These are phyloP conservation scores for Drosophila gaucha DNA, from an alignment of 2,888 invertebrate species.

Conservation along the genomic window DNA sequence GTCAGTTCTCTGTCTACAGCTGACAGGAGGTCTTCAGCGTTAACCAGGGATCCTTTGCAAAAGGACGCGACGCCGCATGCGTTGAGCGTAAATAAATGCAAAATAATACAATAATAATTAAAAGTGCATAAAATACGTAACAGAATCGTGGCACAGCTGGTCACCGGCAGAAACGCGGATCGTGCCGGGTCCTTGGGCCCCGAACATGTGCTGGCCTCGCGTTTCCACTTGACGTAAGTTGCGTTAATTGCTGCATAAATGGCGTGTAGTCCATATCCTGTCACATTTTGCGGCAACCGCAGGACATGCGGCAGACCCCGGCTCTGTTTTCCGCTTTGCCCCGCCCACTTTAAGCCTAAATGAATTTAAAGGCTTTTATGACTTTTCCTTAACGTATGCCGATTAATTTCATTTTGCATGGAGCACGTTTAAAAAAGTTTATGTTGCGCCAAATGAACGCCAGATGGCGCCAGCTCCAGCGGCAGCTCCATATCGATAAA, in stretches of 20 bases:
- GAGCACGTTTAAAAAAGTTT: constrained; percentile 45
- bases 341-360: constrained; percentile 43
- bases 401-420: constrained; percentile 72
- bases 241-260: constrained; percentile 77
- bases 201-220: constrained; percentile 28
- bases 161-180: constrained; percentile 1
- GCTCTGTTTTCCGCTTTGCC: not conserved
- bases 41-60: constrained; percentile 32
- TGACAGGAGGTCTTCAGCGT: too few relatives aligned
- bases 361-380: constrained; percentile 70
- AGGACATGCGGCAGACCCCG: constrained; percentile 34
- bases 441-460: constrained; percentile 21
- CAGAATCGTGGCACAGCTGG: constrained; percentile 15
- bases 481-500: not conserved
- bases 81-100: constrained; percentile 71
- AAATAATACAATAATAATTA: constrained; percentile 77
- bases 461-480: constrained; percentile 20
- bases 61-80: constrained; percentile 16
- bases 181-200: constrained; percentile 14
- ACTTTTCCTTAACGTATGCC: constrained; percentile 51
- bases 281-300: constrained; percentile 57
- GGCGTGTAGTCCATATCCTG: constrained; percentile 75
- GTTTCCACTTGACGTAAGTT: constrained; percentile 55
- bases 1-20: not conserved
- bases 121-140: constrained; percentile 54